Evolutionary conservation across 2,797 vertebrate species (phyloP), one percentile per base, ranked within the genome.

Genomic region (Phyllotis vaccarum): DNA sequence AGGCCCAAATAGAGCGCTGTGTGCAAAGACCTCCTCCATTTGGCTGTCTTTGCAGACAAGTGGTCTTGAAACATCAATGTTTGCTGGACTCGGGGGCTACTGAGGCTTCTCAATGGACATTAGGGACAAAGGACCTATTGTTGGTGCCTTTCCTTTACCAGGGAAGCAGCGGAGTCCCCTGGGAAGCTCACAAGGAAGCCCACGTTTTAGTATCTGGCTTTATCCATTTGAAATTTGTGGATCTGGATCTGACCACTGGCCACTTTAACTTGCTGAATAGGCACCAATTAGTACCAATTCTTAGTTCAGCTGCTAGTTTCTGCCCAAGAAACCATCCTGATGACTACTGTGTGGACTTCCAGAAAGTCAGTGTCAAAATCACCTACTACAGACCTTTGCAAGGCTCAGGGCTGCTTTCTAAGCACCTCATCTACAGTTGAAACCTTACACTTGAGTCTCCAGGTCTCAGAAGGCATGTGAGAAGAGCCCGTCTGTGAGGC

Each of bases 401-500:
- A 56, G 31, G 97, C 97, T 40, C 0, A 89, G 97, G 87, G 75
- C 87, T 74, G 52, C 98, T 5, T 99, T 99, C 60, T 98, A 43
- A 99, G 98, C 0, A 98, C 98, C 34, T 43, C 99, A 9, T 99
- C 98, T 0, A 4, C 52, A 70, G 10, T 17, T 10, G 14, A 68
- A 46, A 19, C 13, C 24, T 37, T 98, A 72, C 88, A 31, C n/a
- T 98, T 92, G 37, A 27, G 22, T 29, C 19, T n/a, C 64, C 37
- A 54, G 31, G 58, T 81, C 37, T 85, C 9, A 16, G 85, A 52
- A 22, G 12, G 46, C 19, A 3, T 2, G 2, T 17, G 43, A 34
- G 78, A 46, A 31, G 8, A 99, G 98, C 97, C 99, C 2, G 99
- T 98, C 95, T 98, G 98, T 85, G 99, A 98, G 0, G 98, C 98